A percentile compares a stretch with the other conserved stretches of the same genome.
phyloP scores from a whole-genome alignment of 2,888 invertebrate genomes.

The Cosmia trapezina region DNA sequence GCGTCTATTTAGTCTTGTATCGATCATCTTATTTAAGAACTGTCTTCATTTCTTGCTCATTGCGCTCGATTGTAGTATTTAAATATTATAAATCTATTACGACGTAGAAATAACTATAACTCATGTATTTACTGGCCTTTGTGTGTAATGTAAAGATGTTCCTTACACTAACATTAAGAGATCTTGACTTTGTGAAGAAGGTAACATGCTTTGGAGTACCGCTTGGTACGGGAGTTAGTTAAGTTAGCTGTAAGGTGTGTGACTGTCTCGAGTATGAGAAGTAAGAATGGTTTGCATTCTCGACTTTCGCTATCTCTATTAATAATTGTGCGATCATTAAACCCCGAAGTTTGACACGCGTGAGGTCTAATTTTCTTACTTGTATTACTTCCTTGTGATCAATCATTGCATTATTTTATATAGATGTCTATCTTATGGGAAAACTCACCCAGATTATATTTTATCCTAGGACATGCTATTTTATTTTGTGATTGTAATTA shows the following conservation, averaged over 20 bases:
- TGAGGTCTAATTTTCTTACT: conserved; percentile 66
- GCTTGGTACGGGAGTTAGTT: conserved; percentile 79
- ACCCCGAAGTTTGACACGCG: conserved; percentile 77
- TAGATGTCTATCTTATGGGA: conserved; percentile 60
- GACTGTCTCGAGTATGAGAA: conserved; percentile 81
- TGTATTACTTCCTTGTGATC: conserved; percentile 66
- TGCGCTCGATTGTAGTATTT: conserved; percentile 83
- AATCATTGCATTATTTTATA: conserved; percentile 55
- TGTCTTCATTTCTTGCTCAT: conserved; percentile 84
- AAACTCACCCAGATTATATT: conserved; percentile 69
- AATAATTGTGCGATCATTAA: conserved; percentile 76
- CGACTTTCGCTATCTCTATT: conserved; percentile 75
- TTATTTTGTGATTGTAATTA: conserved; percentile 76
- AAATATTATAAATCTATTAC: conserved; percentile 81
- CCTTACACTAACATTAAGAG: conserved; percentile 76
- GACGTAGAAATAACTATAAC: conserved; percentile 86
- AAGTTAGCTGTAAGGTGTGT: conserved; percentile 85
- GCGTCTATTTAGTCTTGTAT: conserved; percentile 65
- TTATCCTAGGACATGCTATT: conserved; percentile 78
- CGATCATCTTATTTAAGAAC: conserved; percentile 68
- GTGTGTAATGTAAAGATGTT: conserved; percentile 81
- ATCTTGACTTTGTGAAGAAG: conserved; percentile 69
- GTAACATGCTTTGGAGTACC: conserved; percentile 77
- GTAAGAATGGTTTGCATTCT: conserved; percentile 72
- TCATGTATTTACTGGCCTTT: conserved; percentile 87